Evolutionary conservation across 2,888 invertebrate genomes (phyloP).

Genomic region (Selenia dentaria): DNA sequence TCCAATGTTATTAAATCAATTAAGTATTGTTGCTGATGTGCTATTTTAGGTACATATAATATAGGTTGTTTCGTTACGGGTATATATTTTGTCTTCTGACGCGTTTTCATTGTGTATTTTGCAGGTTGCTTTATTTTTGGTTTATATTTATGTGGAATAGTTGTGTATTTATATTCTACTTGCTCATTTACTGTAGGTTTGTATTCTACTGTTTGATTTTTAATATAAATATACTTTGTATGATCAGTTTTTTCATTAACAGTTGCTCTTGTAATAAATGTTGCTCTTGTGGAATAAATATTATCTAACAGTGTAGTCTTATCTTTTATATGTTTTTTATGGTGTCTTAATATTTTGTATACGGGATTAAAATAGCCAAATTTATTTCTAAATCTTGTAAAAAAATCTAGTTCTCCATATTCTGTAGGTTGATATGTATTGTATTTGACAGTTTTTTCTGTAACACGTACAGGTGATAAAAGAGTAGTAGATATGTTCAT

Average conservation of each 20-base stretch:
- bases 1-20: neutral
- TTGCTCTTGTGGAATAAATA: neutral
- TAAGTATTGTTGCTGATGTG: neutral
- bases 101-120: neutral
- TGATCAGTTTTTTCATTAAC: neutral
- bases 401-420: slow-evolving; percentile 44
- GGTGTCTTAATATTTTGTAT: neutral
- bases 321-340: neutral
- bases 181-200: too few species aligned
- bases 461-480: neutral
- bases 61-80: too few species aligned
- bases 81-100: too few species aligned
- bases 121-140: neutral
- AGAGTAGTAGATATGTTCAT: neutral
- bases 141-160: too few species aligned
- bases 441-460: slow-evolving; percentile 43
- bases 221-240: neutral
- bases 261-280: neutral
- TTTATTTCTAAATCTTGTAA: slow-evolving; percentile 7
- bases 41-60: too few species aligned
- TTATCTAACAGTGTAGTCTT: neutral
- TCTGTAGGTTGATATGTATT: slow-evolving; percentile 56
- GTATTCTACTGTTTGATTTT: too few species aligned
- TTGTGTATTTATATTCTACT: too few species aligned
- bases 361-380: neutral